phyloP scores from a whole-genome alignment of 2,113 vertebrate species.

The Mugil cephalus region DNA sequence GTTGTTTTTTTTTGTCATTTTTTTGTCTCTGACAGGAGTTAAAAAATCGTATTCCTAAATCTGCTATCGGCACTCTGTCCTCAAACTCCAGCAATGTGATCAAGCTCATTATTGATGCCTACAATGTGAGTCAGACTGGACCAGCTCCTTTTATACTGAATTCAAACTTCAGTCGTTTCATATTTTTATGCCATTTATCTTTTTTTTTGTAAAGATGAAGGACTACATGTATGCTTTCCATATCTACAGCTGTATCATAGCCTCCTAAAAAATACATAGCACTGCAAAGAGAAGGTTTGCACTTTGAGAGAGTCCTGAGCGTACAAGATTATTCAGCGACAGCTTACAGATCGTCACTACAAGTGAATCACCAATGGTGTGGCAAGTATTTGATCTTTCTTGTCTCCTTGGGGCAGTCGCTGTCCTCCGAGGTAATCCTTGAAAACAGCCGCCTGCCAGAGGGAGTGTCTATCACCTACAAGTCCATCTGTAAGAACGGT shows the following conservation, averaged over 20 bases:
- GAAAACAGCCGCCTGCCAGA: conserved; percentile 94
- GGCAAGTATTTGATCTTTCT: not conserved
- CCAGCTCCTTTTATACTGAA: too few species aligned
- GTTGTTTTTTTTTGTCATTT: too few species aligned
- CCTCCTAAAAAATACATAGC: too few species aligned
- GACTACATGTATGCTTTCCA: too few species aligned
- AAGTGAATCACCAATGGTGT: too few species aligned
- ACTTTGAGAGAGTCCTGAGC: too few species aligned
- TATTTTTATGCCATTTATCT: too few species aligned
- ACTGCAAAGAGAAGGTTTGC: not conserved
- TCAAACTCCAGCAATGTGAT: conserved; percentile 98
- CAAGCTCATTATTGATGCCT: conserved; percentile 96
- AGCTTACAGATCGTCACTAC: too few species aligned
- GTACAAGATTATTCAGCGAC: too few species aligned
- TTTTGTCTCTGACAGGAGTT: conserved; percentile 92
- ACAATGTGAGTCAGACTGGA: conserved; percentile 90
- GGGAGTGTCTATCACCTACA: conserved; percentile 92
- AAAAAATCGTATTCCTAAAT: conserved; percentile 97
- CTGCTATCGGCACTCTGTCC: conserved; percentile 95
- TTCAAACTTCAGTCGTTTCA: too few species aligned
- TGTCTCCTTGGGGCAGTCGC: conserved; percentile 83
- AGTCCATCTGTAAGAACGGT: conserved; percentile 96
- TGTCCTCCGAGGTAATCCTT: conserved; percentile 97
- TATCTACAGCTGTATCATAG: not conserved
- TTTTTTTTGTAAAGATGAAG: too few species aligned